Evolutionary conservation across 2,113 vertebrate species (phyloP), one percentile per base, ranked within the genome.

Genomic region (Empidonax alnorum): DNA sequence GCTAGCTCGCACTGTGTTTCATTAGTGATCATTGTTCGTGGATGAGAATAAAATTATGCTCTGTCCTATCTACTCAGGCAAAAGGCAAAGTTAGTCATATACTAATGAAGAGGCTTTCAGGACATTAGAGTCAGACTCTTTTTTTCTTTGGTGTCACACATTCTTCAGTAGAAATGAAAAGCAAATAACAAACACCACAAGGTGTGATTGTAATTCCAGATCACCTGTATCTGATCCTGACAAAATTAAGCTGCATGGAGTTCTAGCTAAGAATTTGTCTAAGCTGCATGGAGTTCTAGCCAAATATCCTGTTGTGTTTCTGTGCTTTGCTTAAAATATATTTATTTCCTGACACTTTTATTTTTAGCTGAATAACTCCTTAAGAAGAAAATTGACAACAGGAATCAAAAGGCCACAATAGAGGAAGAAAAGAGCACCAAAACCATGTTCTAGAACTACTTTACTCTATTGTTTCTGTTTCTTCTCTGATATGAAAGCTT

Each of bases 1-100:
- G 3, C 4, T 74, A 11, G 7, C 63, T 77, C 27, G 16, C 22
- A 7, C 3, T 3, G 0, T 14, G 19, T 28, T 89, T 1, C 0
- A 27, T 58, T 66, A 31, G 17, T 39, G 14, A 42, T 35, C 2
- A 2, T 3, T n/a, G 4, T 71, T 11, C 33, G 44, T n/a, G 17
- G 5, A 1, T 24, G 4, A 93, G 7, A 59, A 17, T 12, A 72
- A 78, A 66, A 28, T 58, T 41, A 78, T 6, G 15, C 19, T 79
- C 23, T 35, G 2, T 39, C 6, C 11, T 80, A 6, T 14, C 35
- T 37, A 28, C 8, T 59, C 10, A 46, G 37, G 50, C 21, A 74
- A 63, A 90, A 63, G 27, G 4, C 14, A 33, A 61, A 71, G 15
- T 37, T 53, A 67, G 42, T 28, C 1, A 16, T 18, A 52, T 28